phyloP scores from a whole-genome alignment of 2,797 vertebrate species.

The Hoplostethus mediterraneus region DNA sequence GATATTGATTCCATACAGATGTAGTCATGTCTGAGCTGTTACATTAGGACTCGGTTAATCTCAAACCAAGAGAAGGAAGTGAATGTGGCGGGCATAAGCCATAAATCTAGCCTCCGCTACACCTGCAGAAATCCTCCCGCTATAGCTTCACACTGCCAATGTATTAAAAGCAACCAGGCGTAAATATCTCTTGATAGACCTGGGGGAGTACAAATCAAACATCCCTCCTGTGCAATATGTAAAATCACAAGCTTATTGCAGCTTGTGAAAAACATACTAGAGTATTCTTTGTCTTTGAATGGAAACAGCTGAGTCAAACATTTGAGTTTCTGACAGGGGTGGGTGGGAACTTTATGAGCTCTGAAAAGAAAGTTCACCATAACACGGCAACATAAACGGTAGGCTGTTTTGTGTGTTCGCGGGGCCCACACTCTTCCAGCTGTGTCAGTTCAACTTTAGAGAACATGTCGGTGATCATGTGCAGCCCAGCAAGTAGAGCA shows the following conservation, averaged over 20 bases:
- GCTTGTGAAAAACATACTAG: slow-evolving; percentile 28
- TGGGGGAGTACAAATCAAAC: slow-evolving; percentile 67
- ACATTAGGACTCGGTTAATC: slow-evolving; percentile 79
- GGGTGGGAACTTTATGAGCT: slow-evolving; percentile 30
- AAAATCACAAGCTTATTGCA: slow-evolving; percentile 57
- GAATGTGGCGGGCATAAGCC: slow-evolving; percentile 47
- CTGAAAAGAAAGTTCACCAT: slow-evolving; percentile 1
- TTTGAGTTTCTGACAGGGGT: not conserved
- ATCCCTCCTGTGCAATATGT: slow-evolving; percentile 59
- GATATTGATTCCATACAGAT: slow-evolving; percentile 81
- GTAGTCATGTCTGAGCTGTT: slow-evolving; percentile 75
- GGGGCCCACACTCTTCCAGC: not conserved
- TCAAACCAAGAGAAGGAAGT: slow-evolving; percentile 61
- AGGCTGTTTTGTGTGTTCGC: slow-evolving; percentile 10
- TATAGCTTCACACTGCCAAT: slow-evolving; percentile 52
- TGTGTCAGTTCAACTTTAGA: slow-evolving; percentile 17
- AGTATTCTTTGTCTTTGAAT: slow-evolving; percentile 32
- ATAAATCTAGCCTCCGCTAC: slow-evolving; percentile 74
- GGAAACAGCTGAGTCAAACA: slow-evolving; percentile 32
- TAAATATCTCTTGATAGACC: slow-evolving; percentile 74
- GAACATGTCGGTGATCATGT: not conserved
- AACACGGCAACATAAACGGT: slow-evolving; percentile 14
- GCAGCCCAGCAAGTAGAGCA: not conserved
- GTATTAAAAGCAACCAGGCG: slow-evolving; percentile 78
- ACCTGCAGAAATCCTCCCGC: slow-evolving; percentile 65